Evolutionary conservation across 2,888 invertebrate genomes (phyloP), one percentile per base, ranked within the genome.

Genomic region (Caenorhabditis afra): DNA sequence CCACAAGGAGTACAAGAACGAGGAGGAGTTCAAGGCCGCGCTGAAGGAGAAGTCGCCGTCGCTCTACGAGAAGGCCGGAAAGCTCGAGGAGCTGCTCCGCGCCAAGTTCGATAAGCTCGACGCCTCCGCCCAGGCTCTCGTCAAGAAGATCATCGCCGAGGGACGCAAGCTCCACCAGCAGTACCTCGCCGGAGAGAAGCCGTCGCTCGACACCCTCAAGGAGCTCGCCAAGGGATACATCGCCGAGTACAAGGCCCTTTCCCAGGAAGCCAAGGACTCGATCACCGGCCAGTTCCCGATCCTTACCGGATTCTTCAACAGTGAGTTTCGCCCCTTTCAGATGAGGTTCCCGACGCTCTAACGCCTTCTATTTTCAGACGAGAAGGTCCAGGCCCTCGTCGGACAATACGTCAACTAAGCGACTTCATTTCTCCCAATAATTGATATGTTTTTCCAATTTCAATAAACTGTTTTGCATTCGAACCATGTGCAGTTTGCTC

Each of bases 221-320:
- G 64, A 53, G 8, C 47, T 50, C 68, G 82, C 77, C 75, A 75
- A 81, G 73, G 57, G 61, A 20, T 67, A 85, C 75, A 73, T 82
- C 64, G 77, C 62, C 39, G 77, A 77, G 44, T 88, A 82, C 85
- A 77, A 88, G 79, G 83, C 76, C 1, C 83, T 88, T 22, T 78
- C 84, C 53, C 84, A 85, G 1, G 87, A 79, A 16, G 83, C 88
- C 74, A 88, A 89, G 83, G 81, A 53, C 57, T 65, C 86, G 61
- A 84, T 84, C 86, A 74, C 83, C 76, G 55, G 45, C 20, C 62
- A 87, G 61, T 81, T 89, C 87, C 88, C 88, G 66, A 87, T 89
- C 76, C 83, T 88, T 73, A 85, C 88, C 79, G 74, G 70, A 55
- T 77, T 88, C 70, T 76, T 87, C 84, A 64, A 85, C 64, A 87